These are phyloP conservation scores for Semnornis frantzii DNA, from an alignment of 2,113 vertebrate genomes.

Conservation along the genomic window DNA sequence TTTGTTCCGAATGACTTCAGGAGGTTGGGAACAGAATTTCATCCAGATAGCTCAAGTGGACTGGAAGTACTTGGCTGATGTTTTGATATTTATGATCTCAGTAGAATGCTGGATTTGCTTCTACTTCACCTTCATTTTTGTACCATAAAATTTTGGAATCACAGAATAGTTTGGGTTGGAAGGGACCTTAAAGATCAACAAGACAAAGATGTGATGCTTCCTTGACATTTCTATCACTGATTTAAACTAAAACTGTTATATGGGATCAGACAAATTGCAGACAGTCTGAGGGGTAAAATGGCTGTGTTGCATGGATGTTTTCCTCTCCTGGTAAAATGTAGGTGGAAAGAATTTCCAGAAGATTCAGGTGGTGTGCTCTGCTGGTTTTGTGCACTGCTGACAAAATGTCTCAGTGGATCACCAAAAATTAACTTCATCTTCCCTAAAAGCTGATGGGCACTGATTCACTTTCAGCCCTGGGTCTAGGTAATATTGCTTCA, in stretches of 20 bases:
- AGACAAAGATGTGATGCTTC: neutral
- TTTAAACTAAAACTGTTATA: neutral
- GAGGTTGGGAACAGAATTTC: neutral
- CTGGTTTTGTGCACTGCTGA: neutral
- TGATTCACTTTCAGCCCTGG: neutral
- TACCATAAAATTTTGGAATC: neutral
- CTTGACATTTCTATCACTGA: neutral
- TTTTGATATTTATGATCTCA: neutral
- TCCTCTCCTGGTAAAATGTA: neutral
- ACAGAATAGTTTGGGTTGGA: too few species aligned
- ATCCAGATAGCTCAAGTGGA: fast-evolving
- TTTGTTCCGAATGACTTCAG: neutral
- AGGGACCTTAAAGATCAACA: too few species aligned
- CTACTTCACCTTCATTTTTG: neutral
- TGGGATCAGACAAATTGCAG: neutral
- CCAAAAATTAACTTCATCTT: neutral
- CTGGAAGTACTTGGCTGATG: neutral
- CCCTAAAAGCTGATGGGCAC: neutral
- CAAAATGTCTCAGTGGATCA: neutral
- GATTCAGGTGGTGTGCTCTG: neutral
- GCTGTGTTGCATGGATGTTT: neutral
- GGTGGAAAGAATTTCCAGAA: neutral
- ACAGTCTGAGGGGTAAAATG: neutral
- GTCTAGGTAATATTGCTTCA: neutral
- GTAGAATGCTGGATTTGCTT: neutral